These are phyloP conservation scores for Drosophila auraria DNA, from an alignment of 1,140 invertebrate species.

Conservation along the genomic window DNA sequence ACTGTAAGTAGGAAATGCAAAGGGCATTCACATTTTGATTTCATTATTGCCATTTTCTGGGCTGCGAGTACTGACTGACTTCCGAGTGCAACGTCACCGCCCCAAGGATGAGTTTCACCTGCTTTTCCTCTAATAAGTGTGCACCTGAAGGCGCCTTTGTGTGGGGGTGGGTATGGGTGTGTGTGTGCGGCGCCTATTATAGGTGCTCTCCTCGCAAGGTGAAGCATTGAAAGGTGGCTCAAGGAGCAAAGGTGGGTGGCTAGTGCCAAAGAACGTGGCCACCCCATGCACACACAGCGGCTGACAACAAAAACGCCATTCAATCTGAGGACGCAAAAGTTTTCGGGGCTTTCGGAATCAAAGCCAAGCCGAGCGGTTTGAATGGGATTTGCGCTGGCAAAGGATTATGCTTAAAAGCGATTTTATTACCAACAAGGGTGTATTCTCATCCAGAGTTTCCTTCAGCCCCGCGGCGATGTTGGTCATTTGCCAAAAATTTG, in stretches of 20 bases:
- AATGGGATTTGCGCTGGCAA: slow-evolving; percentile 57
- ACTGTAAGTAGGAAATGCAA: slow-evolving; percentile 79
- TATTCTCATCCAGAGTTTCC: slow-evolving; percentile 24
- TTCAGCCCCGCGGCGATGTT: slow-evolving; percentile 5
- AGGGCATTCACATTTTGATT: slow-evolving; percentile 83
- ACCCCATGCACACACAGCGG: slow-evolving; percentile 12
- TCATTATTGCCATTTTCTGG: slow-evolving; percentile 75
- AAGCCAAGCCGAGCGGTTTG: slow-evolving; percentile 48
- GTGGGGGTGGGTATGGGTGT: slow-evolving; percentile 7
- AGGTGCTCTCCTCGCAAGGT: slow-evolving; percentile 52
- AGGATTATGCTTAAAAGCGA: slow-evolving; percentile 48
- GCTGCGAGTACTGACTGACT: slow-evolving; percentile 46
- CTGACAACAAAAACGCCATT: slow-evolving; percentile 35
- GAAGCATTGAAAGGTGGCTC: slow-evolving; percentile 56
- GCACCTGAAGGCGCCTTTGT: slow-evolving; percentile 13
- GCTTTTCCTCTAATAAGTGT: slow-evolving; percentile 38
- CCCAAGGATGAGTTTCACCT: slow-evolving; percentile 36
- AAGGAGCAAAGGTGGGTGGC: slow-evolving; percentile 45
- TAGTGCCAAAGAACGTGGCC: slow-evolving; percentile 34
- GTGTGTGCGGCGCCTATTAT: slow-evolving; percentile 42
- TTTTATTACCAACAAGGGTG: slow-evolving; percentile 50
- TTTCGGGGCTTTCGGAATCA: slow-evolving; percentile 53
- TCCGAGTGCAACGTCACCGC: slow-evolving; percentile 64
- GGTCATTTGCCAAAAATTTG: slow-evolving; percentile 40
- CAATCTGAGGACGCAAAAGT: slow-evolving; percentile 54